Evolutionary conservation across 1,140 invertebrate species (phyloP), one percentile per base, ranked within the genome.

Genomic region (Cherax quadricarinatus): DNA sequence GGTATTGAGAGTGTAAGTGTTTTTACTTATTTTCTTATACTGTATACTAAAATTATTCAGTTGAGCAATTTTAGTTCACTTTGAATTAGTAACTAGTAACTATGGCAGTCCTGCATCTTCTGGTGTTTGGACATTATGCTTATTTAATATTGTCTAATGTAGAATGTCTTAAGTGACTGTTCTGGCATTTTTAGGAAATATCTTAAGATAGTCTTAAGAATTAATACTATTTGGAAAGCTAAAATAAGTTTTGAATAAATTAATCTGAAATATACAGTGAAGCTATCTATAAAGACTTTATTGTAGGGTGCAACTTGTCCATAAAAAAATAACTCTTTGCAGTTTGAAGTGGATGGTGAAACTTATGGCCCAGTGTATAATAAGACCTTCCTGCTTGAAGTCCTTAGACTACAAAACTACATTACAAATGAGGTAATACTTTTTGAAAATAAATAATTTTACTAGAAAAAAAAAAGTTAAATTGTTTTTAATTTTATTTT

Each of bases 311-410:
- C 9, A 60, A 60, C 16, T 5, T 66, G 62, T 5, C 18, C 14
- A 18, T 66, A 18, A 66, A 66, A 16, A 14, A 14, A 51, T 41
- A 84, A 73, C 75, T 88, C 78, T 78, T 41, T 80, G 48, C 80
- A 93, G 92, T 91, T 91, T 88, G 70, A 92, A 80, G 41, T 83
- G 75, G 88, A 87, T 30, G 95, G 95, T 0, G 94, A 97, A 4
- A 95, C 95, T 3, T 99, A 98, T 95, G 98, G 98, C 0, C 97
- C 98, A 0, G 97, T 98, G 0, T 99, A 99, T 94, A 96, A 98
- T 92, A 95, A 96, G 81, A 96, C 96, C 0, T 99, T 99, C 95
- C 95, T 99, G 89, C 89, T 86, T 82, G 93, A 21, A 93, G 85
- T 41, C 53, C 93, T 60, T 24, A 83, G 12, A 90, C 53, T 92